Conservation (phyloP, 2,113 vertebrate species). For the Clinocottus analis region DNA sequence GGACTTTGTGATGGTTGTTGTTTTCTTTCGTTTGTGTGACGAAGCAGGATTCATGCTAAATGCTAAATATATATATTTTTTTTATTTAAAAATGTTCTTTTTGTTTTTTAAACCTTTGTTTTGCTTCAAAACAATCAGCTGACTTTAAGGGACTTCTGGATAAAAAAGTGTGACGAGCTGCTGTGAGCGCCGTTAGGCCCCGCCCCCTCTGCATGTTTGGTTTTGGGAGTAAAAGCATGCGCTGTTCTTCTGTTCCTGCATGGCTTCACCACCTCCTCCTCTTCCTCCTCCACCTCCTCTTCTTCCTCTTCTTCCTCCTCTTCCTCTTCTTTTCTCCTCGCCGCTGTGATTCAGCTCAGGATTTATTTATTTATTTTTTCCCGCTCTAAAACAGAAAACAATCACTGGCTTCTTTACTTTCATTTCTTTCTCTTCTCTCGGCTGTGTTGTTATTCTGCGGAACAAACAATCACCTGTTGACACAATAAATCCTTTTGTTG, state of each 20-base stretch:
- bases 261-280: constrained; percentile 63
- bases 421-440: constrained; percentile 40
- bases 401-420: constrained; percentile 54
- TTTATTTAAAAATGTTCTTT: constrained; percentile 64
- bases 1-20: constrained; percentile 58
- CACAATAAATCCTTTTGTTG: constrained; percentile 74
- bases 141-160: constrained; percentile 70
- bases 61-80: constrained; percentile 76
- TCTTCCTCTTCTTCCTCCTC: not conserved
- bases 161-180: constrained; percentile 51
- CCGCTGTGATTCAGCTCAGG: constrained; percentile 66
- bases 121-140: constrained; percentile 63
- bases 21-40: constrained; percentile 51
- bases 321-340: constrained; percentile 42
- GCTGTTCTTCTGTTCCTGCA: constrained; percentile 81
- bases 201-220: constrained; percentile 76
- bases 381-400: constrained; percentile 19
- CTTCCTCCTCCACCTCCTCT: constrained; percentile 55
- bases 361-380: constrained; percentile 39
- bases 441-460: constrained; percentile 81
- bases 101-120: too few species aligned
- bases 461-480: constrained; percentile 81
- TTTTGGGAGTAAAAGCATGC: constrained; percentile 65
- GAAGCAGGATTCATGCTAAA: constrained; percentile 58
- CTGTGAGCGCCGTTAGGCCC: too few species aligned